A percentile compares a stretch with the other conserved stretches of the same genome.
Conservation (phyloP, 2,888 invertebrate genomes). For the Synanthedon vespiformis region DNA sequence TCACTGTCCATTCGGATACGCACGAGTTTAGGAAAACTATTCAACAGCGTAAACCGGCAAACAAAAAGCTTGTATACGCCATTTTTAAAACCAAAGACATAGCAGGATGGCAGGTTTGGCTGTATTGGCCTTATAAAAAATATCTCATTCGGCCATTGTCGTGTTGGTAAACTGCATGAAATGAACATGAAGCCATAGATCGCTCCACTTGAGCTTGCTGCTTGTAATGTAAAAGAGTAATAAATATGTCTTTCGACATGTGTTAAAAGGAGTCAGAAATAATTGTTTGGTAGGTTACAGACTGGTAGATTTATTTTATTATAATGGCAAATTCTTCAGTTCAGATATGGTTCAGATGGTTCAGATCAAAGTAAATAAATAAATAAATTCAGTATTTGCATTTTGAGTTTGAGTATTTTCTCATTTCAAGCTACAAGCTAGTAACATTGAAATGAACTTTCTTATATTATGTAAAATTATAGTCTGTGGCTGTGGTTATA, state of each 20-base stretch:
- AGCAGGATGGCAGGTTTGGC: conserved; percentile 69
- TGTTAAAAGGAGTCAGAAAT: conserved; percentile 63
- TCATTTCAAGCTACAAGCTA: no score
- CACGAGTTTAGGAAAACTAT: conserved; percentile 56
- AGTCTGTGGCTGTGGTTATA: no score
- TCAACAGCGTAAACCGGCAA: conserved; percentile 71
- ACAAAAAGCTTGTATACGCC: conserved; percentile 74
- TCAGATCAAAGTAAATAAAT: no score
- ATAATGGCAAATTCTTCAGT: no score
- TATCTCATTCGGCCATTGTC: conserved; percentile 69
- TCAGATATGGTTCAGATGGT: no score
- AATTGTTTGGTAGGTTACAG: conserved; percentile 20
- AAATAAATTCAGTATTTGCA: no score
- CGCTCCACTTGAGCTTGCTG: conserved; percentile 63
- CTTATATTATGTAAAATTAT: no score
- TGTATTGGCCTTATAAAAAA: conserved; percentile 68
- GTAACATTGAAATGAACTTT: no score
- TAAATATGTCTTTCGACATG: conserved; percentile 62
- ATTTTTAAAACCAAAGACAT: conserved; percentile 73
- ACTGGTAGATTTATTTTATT: no score
- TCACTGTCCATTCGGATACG: conserved; percentile 47
- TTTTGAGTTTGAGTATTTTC: no score
- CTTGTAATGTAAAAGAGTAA: conserved; percentile 65
- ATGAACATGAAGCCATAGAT: conserved; percentile 60
- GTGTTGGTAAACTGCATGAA: conserved; percentile 68